Base-by-base conservation (phyloP, 2,113 vertebrate species). In the Elanus axillaris region DNA sequence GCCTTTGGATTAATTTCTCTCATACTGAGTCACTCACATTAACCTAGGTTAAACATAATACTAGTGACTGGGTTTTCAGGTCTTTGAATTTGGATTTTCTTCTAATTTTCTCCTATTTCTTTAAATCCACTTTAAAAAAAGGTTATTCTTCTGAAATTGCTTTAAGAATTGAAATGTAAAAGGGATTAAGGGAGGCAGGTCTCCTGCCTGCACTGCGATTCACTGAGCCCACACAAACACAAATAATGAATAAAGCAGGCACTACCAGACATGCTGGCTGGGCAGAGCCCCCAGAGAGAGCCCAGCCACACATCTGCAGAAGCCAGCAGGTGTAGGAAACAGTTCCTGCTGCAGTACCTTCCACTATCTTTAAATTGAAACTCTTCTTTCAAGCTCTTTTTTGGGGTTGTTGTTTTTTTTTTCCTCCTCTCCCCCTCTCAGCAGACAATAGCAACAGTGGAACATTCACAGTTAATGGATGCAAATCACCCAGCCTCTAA, bases 371-470 rank as follows among this genome's bases (percentile, higher is more conserved):
- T 53, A 67, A 77, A 83, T 1, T 27, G 31, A 79, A 85, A 91
- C 1, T 64, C 25, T 74, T 82, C 42, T 45, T 64, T 80, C 76
- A 63, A 42, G 18, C 13, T 32, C 2, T 11, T 40, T 7, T 60
- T 1, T 21, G n/a, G n/a, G n/a, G n/a, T n/a, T n/a, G n/a, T n/a
- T n/a, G n/a, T 20, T 6, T 2, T 68, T 19, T 1, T 50, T 43
- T 66, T n/a, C 11, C 23, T 45, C 7, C 16, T 64, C 25, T 34
- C 8, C 12, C 12, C 3, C 31, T 56, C 26, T 72, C 58, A 80
- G 22, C 38, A 68, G 55, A 34, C 6, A 2, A 55, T 9, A 48
- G 19, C 27, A 47, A 23, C 38, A 66, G 12, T 56, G 8, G 31
- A 71, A 48, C 25, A 34, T 8, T 7, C 13, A 3, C 31, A 16